These are phyloP conservation scores for Tapirus terrestris DNA, from an alignment of 2,113 vertebrate genomes.

Conservation along the genomic window DNA sequence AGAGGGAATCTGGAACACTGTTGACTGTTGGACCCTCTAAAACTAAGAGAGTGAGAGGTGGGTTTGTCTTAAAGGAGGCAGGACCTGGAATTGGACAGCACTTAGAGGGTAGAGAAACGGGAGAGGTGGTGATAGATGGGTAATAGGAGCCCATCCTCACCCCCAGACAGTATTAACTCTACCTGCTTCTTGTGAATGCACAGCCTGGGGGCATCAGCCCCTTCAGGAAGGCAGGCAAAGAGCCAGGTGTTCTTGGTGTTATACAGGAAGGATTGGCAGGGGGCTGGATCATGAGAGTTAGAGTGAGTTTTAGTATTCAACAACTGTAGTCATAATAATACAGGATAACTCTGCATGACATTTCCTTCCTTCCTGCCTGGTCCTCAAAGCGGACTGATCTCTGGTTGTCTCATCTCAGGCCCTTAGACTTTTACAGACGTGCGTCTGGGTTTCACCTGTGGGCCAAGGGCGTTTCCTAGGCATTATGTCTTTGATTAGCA, in stretches of 20 bases:
- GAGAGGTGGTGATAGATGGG: too few species aligned
- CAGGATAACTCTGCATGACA: neutral
- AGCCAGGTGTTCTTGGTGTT: too few species aligned
- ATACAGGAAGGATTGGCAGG: neutral
- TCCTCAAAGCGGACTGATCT: neutral
- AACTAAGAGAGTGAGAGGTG: neutral
- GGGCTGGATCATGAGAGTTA: neutral
- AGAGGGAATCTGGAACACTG: neutral
- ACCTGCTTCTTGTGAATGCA: neutral
- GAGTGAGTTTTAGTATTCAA: neutral
- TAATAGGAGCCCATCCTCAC: neutral
- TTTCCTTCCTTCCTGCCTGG: neutral
- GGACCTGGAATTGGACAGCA: too few species aligned
- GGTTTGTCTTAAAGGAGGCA: neutral
- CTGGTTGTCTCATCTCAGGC: neutral
- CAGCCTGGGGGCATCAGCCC: neutral
- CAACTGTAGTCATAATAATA: neutral
- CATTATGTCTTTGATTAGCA: neutral
- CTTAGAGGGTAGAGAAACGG: neutral
- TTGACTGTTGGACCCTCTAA: neutral
- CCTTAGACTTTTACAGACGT: neutral
- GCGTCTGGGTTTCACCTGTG: neutral
- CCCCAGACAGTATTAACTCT: neutral
- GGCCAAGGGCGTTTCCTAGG: neutral
- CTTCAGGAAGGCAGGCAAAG: neutral